A percentile compares a stretch with the other conserved stretches of the same genome.
phyloP scores from a whole-genome alignment of 2,113 vertebrate genomes.

The Psilopsiagon aurifrons region DNA sequence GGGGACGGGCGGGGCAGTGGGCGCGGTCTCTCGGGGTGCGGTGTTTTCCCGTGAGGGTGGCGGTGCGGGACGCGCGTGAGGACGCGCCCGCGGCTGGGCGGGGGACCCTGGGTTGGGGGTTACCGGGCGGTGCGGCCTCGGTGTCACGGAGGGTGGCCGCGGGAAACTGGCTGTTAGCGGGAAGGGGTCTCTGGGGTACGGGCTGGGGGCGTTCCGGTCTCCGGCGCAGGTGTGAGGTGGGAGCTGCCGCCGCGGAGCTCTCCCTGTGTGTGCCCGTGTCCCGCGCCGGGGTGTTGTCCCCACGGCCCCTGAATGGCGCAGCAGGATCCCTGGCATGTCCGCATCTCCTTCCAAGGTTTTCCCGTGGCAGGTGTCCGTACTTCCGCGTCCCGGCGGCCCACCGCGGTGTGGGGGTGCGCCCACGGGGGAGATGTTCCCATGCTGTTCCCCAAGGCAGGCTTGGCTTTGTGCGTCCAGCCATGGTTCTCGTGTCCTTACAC shows the following conservation, averaged over 20 bases:
- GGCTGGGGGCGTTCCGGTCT: not conserved
- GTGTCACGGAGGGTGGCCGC: accelerated
- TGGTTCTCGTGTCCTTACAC: not conserved
- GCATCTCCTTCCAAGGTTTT: accelerated
- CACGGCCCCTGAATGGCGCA: accelerated
- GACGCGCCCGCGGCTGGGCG: too few relatives aligned
- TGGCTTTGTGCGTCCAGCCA: accelerated
- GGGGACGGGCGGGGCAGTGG: not conserved
- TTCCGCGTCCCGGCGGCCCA: accelerated
- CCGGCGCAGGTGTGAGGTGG: not conserved
- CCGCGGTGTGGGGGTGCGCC: accelerated
- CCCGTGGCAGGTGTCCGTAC: accelerated
- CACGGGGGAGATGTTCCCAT: accelerated
- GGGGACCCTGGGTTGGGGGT: not conserved
- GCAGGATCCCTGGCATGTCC: accelerated
- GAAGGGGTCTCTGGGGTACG: accelerated
- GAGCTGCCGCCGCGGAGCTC: too few relatives aligned
- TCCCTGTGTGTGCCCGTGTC: not conserved
- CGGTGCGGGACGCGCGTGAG: not conserved
- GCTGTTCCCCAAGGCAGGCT: not conserved
- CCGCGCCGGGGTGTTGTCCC: accelerated
- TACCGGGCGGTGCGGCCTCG: not conserved
- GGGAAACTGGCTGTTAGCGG: accelerated
- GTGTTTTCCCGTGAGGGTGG: not conserved
- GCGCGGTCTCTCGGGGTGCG: not conserved